Conservation (phyloP, 2,113 vertebrate genomes). For the Phyllostomus hastatus region DNA sequence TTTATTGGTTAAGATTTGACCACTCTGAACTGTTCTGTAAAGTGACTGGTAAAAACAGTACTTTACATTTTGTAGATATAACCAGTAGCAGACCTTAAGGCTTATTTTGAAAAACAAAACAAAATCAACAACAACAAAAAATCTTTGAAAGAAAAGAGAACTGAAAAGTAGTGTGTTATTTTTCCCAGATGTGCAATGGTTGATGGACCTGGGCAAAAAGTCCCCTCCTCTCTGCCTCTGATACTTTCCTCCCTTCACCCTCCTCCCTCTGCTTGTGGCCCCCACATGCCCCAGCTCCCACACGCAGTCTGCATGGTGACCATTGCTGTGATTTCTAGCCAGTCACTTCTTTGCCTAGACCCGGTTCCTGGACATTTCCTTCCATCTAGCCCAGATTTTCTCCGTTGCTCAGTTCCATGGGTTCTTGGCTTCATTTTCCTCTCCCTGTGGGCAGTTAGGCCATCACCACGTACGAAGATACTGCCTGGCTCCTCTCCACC, state of each 20-base stretch:
- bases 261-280: not conserved
- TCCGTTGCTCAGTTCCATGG: not conserved
- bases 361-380: not conserved
- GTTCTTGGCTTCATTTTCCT: not conserved
- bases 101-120: constrained; percentile 60
- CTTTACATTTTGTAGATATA: constrained; percentile 80
- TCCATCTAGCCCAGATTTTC: not conserved
- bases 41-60: constrained; percentile 76
- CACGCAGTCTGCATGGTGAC: not conserved
- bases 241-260: not conserved
- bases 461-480: not conserved
- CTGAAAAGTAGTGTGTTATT: not conserved
- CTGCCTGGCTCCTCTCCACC: constrained; percentile 35
- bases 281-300: not conserved
- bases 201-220: constrained; percentile 55
- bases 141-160: too few species aligned
- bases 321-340: not conserved
- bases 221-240: not conserved
- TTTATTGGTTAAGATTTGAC: constrained; percentile 99
- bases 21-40: constrained; percentile 81
- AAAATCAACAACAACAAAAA: not conserved
- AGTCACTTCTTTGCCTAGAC: not conserved
- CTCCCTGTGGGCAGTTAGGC: constrained; percentile 43
- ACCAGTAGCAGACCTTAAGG: constrained; percentile 77
- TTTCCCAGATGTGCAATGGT: constrained; percentile 16